Conservation (phyloP, 2,888 invertebrate genomes). For the Oscheius sp. region DNA sequence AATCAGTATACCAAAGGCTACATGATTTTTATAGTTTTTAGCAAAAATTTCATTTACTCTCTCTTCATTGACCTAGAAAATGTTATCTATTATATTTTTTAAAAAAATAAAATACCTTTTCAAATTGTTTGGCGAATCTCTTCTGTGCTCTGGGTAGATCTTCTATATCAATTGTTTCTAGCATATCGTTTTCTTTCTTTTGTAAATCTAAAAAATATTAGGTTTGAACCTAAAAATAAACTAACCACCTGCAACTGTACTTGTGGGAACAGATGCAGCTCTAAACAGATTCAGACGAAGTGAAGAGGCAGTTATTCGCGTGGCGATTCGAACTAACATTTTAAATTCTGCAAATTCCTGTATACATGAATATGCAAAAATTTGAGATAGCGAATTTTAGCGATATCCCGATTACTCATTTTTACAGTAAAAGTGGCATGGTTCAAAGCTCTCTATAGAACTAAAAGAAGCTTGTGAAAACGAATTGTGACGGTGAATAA, state of each 20-base stretch:
- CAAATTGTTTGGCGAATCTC: slow-evolving; percentile 66
- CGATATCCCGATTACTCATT: too few relatives aligned
- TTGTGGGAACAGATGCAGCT: slow-evolving; percentile 6
- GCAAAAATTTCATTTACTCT: slow-evolving; percentile 66
- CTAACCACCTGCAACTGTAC: background rate
- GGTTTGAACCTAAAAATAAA: background rate
- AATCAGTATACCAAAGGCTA: slow-evolving; percentile 46
- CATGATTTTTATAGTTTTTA: slow-evolving; percentile 66
- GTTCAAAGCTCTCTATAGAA: too few relatives aligned
- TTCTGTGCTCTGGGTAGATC: slow-evolving; percentile 67
- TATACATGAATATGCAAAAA: too few relatives aligned
- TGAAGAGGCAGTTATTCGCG: too few relatives aligned
- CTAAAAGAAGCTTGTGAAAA: too few relatives aligned
- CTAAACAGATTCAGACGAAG: background rate
- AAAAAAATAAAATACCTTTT: slow-evolving; percentile 46
- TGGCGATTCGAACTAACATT: too few relatives aligned
- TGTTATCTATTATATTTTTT: background rate
- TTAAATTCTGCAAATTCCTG: too few relatives aligned
- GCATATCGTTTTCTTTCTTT: slow-evolving; percentile 59
- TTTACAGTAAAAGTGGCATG: too few relatives aligned
- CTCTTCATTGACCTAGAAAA: slow-evolving; percentile 59
- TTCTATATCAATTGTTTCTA: slow-evolving; percentile 65
- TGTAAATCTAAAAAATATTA: slow-evolving; percentile 26
- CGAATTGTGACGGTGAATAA: slow-evolving; percentile 2
- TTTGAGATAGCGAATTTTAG: too few relatives aligned